Evolutionary conservation across 2,888 invertebrate species (phyloP).

Genomic region (Spisula solida): DNA sequence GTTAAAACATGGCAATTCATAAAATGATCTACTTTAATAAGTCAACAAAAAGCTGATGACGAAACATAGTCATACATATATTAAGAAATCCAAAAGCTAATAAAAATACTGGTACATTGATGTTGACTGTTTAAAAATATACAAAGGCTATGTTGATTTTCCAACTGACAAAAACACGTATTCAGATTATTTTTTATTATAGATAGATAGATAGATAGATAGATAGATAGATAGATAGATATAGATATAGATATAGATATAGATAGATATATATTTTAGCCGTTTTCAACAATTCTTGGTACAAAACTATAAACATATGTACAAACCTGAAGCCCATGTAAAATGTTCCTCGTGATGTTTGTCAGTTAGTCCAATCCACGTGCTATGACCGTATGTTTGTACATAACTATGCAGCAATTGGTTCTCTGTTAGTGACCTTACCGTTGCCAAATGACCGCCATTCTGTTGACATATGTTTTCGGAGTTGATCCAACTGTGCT

Average conservation of each 20-base stretch:
- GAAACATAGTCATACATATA: too few species aligned
- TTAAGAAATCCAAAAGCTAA: too few species aligned
- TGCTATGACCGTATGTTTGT: constrained; percentile 1
- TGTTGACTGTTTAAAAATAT: too few species aligned
- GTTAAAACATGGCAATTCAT: too few species aligned
- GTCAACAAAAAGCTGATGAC: too few species aligned
- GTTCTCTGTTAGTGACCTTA: not conserved
- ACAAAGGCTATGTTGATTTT: not conserved
- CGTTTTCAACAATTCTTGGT: not conserved
- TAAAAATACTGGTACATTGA: too few species aligned
- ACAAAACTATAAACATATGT: too few species aligned
- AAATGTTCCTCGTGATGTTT: constrained; percentile 25
- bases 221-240: too few species aligned
- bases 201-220: too few species aligned
- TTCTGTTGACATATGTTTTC: constrained; percentile 12
- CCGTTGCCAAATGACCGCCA: constrained; percentile 31
- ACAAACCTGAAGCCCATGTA: constrained; percentile 33
- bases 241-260: not conserved
- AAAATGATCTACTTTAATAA: too few species aligned
- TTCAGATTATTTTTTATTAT: not conserved
- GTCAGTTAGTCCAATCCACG: constrained; percentile 36
- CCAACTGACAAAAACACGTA: not conserved
- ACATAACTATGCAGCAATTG: constrained; percentile 13
- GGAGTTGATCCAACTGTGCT: not conserved
- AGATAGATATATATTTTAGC: not conserved